Evolutionary conservation across 2,113 vertebrate genomes (phyloP).

Genomic region (Carlito syrichta): DNA sequence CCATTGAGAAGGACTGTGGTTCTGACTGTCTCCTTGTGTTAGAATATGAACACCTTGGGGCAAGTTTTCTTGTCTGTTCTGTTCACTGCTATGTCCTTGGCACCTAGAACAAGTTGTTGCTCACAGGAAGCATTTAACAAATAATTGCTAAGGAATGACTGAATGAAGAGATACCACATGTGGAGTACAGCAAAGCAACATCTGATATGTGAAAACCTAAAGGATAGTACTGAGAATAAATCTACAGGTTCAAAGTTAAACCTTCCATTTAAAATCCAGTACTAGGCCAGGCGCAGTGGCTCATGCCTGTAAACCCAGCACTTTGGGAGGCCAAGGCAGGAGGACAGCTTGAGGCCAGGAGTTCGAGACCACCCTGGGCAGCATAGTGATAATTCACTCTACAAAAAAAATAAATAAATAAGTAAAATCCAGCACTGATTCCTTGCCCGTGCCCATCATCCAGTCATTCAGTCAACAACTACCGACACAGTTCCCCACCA

Average conservation of each 20-base stretch:
- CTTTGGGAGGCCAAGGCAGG: too few species aligned
- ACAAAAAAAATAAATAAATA: too few species aligned
- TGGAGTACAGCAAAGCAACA: background rate
- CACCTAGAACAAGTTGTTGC: background rate
- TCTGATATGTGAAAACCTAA: background rate
- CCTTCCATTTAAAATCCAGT: background rate
- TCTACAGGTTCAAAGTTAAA: background rate
- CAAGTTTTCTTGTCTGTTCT: background rate
- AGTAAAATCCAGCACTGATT: background rate
- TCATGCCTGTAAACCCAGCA: too few species aligned
- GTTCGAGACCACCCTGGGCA: too few species aligned
- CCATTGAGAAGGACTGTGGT: too few species aligned
- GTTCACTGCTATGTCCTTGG: background rate
- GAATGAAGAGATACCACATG: background rate
- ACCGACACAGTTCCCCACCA: accelerated
- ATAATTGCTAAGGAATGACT: background rate
- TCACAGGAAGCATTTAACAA: background rate
- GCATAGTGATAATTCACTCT: too few species aligned
- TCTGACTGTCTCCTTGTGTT: background rate
- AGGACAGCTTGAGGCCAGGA: too few species aligned
- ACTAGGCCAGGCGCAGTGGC: too few species aligned
- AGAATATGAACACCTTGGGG: too few species aligned
- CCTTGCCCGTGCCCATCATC: accelerated
- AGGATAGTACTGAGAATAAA: too few species aligned
- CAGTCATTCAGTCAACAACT: background rate